Percentiles rank a stretch among this genome's conserved stretches.
These are phyloP conservation scores for Drosophila grimshawi DNA, from an alignment of 1,140 invertebrate species.

Conservation along the genomic window DNA sequence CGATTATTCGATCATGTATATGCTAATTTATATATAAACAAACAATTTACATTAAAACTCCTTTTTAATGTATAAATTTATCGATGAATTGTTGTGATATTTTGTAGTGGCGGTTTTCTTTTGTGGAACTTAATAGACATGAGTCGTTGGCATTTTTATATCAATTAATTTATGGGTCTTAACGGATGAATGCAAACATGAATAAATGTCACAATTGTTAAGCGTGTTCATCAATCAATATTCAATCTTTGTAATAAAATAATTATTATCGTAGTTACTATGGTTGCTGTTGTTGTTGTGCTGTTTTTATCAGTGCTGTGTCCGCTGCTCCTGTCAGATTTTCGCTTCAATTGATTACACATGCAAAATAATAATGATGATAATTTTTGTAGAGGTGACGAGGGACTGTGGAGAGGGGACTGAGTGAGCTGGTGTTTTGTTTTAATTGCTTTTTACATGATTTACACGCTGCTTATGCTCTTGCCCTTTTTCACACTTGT, in stretches of 20 bases:
- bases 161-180: slow-evolving; percentile 61
- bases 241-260: slow-evolving; percentile 65
- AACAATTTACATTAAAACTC: too few relatives aligned
- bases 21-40: too few relatives aligned
- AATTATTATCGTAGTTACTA: slow-evolving; percentile 42
- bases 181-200: slow-evolving; percentile 54
- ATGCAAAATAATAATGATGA: background rate
- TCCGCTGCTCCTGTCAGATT: slow-evolving; percentile 2
- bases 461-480: slow-evolving; percentile 41
- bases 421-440: slow-evolving; percentile 4
- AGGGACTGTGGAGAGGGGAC: too few relatives aligned
- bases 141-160: slow-evolving; percentile 48
- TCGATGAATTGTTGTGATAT: background rate
- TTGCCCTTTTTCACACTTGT: slow-evolving; percentile 25
- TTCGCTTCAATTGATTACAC: slow-evolving; percentile 27
- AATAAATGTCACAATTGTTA: slow-evolving; percentile 63
- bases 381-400: background rate
- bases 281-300: slow-evolving; percentile 5
- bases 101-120: background rate
- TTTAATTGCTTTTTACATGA: slow-evolving; percentile 57
- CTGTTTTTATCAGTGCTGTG: background rate
- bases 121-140: slow-evolving; percentile 28
- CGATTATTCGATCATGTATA: too few relatives aligned
- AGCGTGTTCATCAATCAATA: slow-evolving; percentile 60
- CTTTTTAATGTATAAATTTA: background rate